A percentile compares a stretch with the other conserved stretches of the same genome.
Conservation (phyloP, 2,113 vertebrate genomes). For the Lontra canadensis region DNA sequence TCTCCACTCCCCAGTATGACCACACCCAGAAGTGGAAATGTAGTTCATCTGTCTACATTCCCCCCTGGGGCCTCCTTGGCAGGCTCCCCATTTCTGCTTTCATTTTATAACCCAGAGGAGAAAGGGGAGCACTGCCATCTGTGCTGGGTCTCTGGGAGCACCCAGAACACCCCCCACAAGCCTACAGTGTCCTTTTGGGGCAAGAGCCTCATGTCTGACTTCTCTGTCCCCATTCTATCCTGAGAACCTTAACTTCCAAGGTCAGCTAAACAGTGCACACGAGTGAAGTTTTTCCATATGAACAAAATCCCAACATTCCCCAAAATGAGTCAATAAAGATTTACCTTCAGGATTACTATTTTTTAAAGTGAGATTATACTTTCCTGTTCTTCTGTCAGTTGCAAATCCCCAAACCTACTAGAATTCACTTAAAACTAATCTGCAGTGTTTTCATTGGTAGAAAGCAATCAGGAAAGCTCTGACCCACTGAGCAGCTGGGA, state of each 20-base stretch:
- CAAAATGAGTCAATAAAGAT: slow-evolving; percentile 30
- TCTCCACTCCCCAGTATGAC: not conserved
- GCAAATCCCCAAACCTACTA: slow-evolving; percentile 69
- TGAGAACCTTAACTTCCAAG: not conserved
- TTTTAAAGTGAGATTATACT: slow-evolving; percentile 69
- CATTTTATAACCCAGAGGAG: not conserved
- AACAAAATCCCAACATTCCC: not conserved
- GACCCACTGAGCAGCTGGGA: slow-evolving; percentile 67
- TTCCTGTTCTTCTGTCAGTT: slow-evolving; percentile 56
- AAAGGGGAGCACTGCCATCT: not conserved
- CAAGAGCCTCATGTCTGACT: not conserved
- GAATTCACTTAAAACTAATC: slow-evolving; percentile 73
- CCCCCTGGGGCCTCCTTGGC: not conserved
- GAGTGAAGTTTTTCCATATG: not conserved
- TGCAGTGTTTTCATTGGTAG: slow-evolving; percentile 70
- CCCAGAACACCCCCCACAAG: not conserved
- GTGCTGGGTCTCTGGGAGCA: fast-evolving
- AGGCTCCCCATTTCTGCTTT: not conserved
- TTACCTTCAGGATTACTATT: slow-evolving; percentile 63
- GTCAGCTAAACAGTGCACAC: not conserved
- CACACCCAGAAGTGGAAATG: not conserved
- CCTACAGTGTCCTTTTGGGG: not conserved
- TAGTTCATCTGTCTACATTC: not conserved
- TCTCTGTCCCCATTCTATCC: not conserved
- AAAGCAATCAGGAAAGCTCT: slow-evolving; percentile 73